These are phyloP conservation scores for Coreius guichenoti DNA, from an alignment of 2,797 vertebrate species.

Conservation along the genomic window DNA sequence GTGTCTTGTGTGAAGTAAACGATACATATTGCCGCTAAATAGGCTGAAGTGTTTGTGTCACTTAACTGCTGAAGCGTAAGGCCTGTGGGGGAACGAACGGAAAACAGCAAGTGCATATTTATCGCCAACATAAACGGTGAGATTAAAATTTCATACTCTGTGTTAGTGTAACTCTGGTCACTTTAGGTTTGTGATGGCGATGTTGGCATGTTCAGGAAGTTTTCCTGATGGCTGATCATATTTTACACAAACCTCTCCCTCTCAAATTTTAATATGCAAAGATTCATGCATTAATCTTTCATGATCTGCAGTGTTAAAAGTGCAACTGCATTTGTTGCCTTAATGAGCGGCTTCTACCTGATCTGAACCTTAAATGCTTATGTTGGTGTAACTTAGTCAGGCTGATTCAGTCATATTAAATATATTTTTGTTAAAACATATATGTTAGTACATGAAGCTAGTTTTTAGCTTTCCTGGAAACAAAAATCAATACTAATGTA, in stretches of 20 bases:
- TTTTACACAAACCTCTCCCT: slow-evolving; percentile 78
- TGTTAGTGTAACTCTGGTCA: slow-evolving; percentile 56
- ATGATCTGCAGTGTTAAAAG: slow-evolving; percentile 71
- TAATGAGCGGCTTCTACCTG: slow-evolving; percentile 6
- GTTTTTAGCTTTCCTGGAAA: neutral
- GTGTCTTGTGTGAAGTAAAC: neutral
- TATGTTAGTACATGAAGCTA: neutral
- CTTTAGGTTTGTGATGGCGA: slow-evolving; percentile 62
- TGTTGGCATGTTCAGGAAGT: slow-evolving; percentile 72
- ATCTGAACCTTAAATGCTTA: neutral
- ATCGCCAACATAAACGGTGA: slow-evolving; percentile 65
- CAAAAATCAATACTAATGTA: neutral
- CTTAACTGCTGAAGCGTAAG: neutral
- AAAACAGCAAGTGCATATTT: slow-evolving; percentile 60
- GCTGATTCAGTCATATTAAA: neutral
- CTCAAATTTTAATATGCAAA: slow-evolving; percentile 81
- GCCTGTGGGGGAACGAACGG: neutral
- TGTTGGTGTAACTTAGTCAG: neutral
- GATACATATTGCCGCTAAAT: neutral
- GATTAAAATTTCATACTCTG: slow-evolving; percentile 73
- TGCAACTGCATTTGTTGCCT: neutral
- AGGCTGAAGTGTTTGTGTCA: slow-evolving; percentile 36
- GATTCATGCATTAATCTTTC: slow-evolving; percentile 82
- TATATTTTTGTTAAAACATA: neutral
- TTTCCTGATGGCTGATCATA: slow-evolving; percentile 73